A percentile compares a stretch with the other conserved stretches of the same genome.
phyloP scores from a whole-genome alignment of 2,888 invertebrate species.

The Drosophila nr. fundita region DNA sequence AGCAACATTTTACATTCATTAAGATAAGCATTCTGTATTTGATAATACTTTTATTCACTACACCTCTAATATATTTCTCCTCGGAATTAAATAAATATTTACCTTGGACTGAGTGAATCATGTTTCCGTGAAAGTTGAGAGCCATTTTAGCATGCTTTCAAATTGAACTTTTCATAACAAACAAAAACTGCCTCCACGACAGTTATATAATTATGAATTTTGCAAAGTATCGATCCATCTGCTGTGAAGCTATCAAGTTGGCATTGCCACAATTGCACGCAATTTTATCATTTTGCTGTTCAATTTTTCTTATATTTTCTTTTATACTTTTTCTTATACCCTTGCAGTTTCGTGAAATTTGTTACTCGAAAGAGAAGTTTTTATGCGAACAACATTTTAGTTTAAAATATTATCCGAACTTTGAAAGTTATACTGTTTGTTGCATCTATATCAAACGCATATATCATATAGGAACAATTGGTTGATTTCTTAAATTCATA shows the following conservation, averaged over 20 bases:
- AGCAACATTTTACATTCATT: neutral
- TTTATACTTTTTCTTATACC: neutral
- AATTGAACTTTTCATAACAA: neutral
- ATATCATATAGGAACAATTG: neutral
- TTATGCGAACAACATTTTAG: neutral
- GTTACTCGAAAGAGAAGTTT: neutral
- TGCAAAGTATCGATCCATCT: conserved; percentile 2
- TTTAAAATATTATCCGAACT: neutral
- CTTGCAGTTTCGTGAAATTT: neutral
- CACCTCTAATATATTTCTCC: neutral
- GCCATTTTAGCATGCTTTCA: neutral
- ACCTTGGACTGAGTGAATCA: neutral
- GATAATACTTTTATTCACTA: neutral
- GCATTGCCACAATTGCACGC: conserved; percentile 4
- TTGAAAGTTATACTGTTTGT: neutral
- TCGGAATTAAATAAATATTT: neutral
- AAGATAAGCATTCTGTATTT: neutral
- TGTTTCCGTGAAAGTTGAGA: neutral
- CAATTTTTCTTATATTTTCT: neutral
- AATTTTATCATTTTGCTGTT: neutral
- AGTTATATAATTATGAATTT: conserved; percentile 13
- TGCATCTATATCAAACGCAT: neutral
- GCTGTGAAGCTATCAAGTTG: neutral
- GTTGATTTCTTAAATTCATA: neutral
- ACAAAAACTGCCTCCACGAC: neutral